These are phyloP conservation scores for Aphidoletes aphidimyza DNA, from an alignment of 2,888 invertebrate genomes.

Conservation along the genomic window DNA sequence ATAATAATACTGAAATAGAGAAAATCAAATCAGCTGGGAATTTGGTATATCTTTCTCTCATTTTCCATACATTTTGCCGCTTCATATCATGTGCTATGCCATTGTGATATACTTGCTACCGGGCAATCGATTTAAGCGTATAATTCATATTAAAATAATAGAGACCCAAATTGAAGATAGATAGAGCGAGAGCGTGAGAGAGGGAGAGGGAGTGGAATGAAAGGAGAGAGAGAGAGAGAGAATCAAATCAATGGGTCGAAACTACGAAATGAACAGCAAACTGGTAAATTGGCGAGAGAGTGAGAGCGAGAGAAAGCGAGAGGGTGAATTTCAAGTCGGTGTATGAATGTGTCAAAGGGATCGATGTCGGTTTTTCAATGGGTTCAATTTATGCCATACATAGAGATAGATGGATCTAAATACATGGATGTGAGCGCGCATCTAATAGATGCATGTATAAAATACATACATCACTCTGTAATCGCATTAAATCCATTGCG, in stretches of 20 bases:
- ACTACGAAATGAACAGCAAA: constrained; percentile 1
- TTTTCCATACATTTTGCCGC: background rate
- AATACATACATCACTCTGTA: constrained; percentile 42
- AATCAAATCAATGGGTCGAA: constrained; percentile 2
- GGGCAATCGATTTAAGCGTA: constrained; percentile 43
- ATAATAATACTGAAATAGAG: background rate
- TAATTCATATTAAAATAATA: constrained; percentile 34
- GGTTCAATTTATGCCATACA: constrained; percentile 29
- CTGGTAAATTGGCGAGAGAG: background rate
- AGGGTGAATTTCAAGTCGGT: background rate
- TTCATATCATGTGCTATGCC: background rate
- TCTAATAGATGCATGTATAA: constrained; percentile 13
- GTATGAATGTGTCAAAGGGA: constrained; percentile 46
- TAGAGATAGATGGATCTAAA: background rate
- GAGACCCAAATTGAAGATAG: constrained; percentile 34
- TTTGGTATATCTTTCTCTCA: background rate
- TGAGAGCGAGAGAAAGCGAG: too few species aligned
- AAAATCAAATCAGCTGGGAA: constrained; percentile 16
- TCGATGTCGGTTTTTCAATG: constrained; percentile 42
- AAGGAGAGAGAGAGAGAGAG: too few species aligned
- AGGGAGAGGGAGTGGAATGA: too few species aligned
- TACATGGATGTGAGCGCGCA: background rate
- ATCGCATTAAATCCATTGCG: constrained; percentile 51
- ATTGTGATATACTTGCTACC: background rate
- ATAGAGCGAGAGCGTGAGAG: too few species aligned